Conservation (phyloP, 2,797 vertebrate species). For the Phylloscopus collybita region DNA sequence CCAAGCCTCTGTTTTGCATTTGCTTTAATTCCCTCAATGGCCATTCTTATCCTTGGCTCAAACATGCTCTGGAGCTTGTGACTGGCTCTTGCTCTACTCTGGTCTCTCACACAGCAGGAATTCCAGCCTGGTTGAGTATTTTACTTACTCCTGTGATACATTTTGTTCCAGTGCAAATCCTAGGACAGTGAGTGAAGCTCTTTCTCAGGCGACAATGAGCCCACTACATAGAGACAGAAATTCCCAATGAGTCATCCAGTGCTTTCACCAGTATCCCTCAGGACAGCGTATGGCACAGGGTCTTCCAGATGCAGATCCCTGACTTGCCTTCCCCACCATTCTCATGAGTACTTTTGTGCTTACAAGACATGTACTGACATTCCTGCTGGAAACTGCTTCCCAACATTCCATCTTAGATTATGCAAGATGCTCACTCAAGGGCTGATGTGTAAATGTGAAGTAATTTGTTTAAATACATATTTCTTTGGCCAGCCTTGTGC, state of each 20-base stretch:
- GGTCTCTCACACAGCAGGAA: background rate
- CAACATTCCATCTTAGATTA: background rate
- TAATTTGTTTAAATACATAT: constrained; percentile 17
- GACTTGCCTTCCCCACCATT: background rate
- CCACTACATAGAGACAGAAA: background rate
- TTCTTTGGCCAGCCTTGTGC: constrained; percentile 21
- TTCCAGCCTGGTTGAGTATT: background rate
- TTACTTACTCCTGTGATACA: background rate
- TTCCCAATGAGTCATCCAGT: background rate
- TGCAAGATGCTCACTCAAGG: background rate
- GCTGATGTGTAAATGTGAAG: constrained; percentile 9
- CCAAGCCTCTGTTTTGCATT: background rate
- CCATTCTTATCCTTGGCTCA: background rate
- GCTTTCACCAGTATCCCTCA: background rate
- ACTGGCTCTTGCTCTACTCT: background rate
- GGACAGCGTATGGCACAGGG: background rate
- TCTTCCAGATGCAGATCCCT: background rate
- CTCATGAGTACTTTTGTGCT: background rate
- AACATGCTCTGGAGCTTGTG: background rate
- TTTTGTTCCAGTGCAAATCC: background rate
- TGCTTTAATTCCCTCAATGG: background rate
- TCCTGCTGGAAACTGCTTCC: background rate
- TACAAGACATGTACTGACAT: background rate
- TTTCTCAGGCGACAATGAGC: background rate
- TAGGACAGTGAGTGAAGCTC: background rate